Evolutionary conservation across 2,113 vertebrate species (phyloP), one percentile per base, ranked within the genome.

Genomic region (Proterorhinus semilunaris): DNA sequence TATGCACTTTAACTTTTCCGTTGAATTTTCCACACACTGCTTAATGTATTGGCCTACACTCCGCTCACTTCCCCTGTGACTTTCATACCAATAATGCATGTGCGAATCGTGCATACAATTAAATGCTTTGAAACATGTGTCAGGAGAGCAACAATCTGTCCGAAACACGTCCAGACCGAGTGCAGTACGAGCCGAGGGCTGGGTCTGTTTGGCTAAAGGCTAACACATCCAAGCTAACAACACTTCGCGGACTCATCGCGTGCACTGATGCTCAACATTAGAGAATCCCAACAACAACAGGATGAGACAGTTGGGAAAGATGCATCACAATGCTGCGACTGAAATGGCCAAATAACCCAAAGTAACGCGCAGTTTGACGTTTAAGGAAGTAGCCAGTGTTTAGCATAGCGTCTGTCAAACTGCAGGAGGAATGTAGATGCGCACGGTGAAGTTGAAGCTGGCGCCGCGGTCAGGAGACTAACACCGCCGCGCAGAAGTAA

Each of bases 401-500:
- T 61, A 61, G 58, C 58, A n/a, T 61, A n/a, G 58, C 58, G 58
- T 42, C 15, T n/a, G 58, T 61, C 58, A 61, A 61, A 45, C 36
- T 45, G 58, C 12, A 61, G 58, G 15, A 42, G 6, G 15, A 11
- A 11, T 45, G 17, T 27, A 5, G 42, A 7, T 44, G 15, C 11
- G 12, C 12, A n/a, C 11, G 0, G 15, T 27, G 57, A 59, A 59
- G 36, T 43, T 36, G 15, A 8, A 15, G 42, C 8, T 10, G 13
- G 10, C 7, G 1, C 11, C 57, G 3, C 57, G 27, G 5, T 59
- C 12, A 7, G 57, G 15, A 43, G 36, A 11, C 12, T 44, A 11
- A 43, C 0, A 59, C 21, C 27, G 1, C 1, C 6, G 27, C 27
- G 27, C 27, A 11, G 11, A 13, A 12, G 11, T 27, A 27, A 54